Conservation (phyloP, 2,888 invertebrate genomes). For the Physocephala rufipes region DNA sequence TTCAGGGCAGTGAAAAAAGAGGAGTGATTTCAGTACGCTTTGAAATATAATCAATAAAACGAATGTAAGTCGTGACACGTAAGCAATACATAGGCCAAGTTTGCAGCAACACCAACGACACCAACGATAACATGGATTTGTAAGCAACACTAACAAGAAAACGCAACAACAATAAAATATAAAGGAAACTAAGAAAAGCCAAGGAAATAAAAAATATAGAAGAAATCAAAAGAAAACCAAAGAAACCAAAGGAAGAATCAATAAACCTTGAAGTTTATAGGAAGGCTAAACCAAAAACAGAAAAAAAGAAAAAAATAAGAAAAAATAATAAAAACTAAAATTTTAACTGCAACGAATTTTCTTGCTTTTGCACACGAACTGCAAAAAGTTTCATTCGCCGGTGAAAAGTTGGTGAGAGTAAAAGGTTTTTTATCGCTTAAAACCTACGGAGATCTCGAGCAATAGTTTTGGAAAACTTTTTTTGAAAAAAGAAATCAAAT, state of each 20-base stretch:
- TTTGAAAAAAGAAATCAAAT: no score
- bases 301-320: slow-evolving; percentile 10
- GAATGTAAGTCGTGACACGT: slow-evolving; percentile 26
- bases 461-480: neutral
- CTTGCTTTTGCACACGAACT: neutral
- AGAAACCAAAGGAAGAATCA: no score
- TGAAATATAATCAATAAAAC: slow-evolving; percentile 7
- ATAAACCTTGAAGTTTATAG: slow-evolving; percentile 15
- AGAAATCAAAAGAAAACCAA: no score
- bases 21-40: slow-evolving; percentile 11
- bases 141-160: no score
- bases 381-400: slow-evolving; percentile 10
- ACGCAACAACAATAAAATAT: neutral
- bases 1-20: neutral
- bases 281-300: no score
- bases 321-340: no score
- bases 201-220: no score
- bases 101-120: neutral
- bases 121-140: neutral
- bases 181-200: no score
- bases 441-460: neutral
- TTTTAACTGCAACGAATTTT: slow-evolving; percentile 19
- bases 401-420: slow-evolving; percentile 3
- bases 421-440: slow-evolving; percentile 1
- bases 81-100: neutral